A percentile compares a stretch with the other conserved stretches of the same genome.
Evolutionary conservation across 1,140 invertebrate species (phyloP).

Genomic region (Gerris buenoi): DNA sequence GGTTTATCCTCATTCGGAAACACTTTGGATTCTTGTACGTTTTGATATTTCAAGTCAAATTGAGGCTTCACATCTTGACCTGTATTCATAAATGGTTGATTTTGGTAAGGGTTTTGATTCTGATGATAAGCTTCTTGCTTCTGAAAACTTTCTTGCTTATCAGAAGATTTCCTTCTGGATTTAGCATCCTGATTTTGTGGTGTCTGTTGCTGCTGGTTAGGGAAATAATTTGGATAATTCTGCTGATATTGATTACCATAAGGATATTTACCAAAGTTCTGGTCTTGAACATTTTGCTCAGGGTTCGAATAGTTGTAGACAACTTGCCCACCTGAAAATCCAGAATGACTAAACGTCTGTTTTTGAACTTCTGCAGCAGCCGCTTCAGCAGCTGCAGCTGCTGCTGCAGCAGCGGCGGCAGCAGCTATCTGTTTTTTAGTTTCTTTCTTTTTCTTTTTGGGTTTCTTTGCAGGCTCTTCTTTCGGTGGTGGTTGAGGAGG

Average conservation of each 20-base stretch:
- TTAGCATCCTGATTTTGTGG: no score
- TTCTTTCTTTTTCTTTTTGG: background rate
- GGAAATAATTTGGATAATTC: constrained; percentile 5
- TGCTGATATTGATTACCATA: background rate
- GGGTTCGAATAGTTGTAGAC: constrained; percentile 6
- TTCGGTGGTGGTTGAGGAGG: background rate
- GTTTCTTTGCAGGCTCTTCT: background rate
- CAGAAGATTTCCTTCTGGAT: no score
- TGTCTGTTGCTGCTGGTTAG: background rate
- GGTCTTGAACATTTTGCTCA: background rate
- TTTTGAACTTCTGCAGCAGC: constrained; percentile 5
- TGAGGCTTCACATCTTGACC: no score
- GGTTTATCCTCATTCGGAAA: background rate
- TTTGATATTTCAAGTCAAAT: no score
- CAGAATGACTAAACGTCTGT: constrained; percentile 5
- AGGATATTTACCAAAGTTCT: no score
- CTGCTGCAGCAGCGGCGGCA: background rate
- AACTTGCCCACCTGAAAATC: constrained; percentile 9
- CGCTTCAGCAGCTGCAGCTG: background rate
- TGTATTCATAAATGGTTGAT: no score
- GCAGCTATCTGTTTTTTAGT: background rate
- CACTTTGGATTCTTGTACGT: no score
- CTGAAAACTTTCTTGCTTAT: no score
- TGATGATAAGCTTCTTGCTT: no score
- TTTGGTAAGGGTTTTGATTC: no score